Evolutionary conservation across 2,888 invertebrate species (phyloP), one percentile per base, ranked within the genome.

Genomic region (Tyria jacobaeae): DNA sequence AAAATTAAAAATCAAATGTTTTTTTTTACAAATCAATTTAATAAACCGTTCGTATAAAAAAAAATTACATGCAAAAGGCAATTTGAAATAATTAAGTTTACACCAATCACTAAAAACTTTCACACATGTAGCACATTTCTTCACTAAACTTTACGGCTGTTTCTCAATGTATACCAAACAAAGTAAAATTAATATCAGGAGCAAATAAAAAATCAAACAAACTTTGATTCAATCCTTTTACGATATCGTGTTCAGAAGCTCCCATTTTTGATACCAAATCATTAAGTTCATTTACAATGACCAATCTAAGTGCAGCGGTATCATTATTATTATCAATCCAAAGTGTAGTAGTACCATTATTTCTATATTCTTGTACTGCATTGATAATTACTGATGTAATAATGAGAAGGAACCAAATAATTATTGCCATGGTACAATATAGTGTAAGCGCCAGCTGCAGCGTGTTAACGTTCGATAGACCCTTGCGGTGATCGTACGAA

Each of bases 381-480:
- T 48, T n/a, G 14, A 48, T 35, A 1, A 48, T 6, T n/a, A 34
- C 47, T 10, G n/a, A 15, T 48, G n/a, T 24, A 48, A 56, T 6
- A 24, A 56, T 48, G 15, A 48, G 24, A 24, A 47, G 12, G 6
- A 25, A 10, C 59, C n/a, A 49, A 24, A 44, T 37, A 56, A 59
- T 52, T 56, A 59, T 61, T 51, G 51, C 63, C 41, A 35, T 39
- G 48, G 56, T 57, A 60, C 58, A 68, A 61, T 58, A 25, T 48
- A 48, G 24, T 59, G 48, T 59, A 27, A 83, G 73, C 84, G 84
- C 85, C 89, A 84, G 84, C 86, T 87, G 86, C 79, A 86, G 78
- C 61, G 71, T 81, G 76, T 86, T 89, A 89, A 89, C 82, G 90
- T 89, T 88, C 84, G 87, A 87, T 85, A 87, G 83, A 80, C 84